These are phyloP conservation scores for Panzeria rudis DNA, from an alignment of 2,888 invertebrate species.

Conservation along the genomic window DNA sequence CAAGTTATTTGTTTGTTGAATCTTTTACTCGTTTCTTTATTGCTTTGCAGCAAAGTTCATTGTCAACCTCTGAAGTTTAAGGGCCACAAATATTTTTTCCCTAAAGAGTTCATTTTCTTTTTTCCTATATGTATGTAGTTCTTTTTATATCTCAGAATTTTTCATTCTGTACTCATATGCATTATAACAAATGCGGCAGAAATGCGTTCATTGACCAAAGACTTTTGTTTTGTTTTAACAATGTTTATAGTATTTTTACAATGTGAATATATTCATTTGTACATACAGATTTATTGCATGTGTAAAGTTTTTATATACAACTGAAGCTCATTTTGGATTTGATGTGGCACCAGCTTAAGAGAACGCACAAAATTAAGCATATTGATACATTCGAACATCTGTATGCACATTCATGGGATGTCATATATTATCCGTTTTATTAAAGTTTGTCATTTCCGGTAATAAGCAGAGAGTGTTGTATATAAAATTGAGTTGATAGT, in stretches of 20 bases:
- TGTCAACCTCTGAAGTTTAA: constrained; percentile 73
- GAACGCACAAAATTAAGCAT: constrained; percentile 33
- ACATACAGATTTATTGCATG: neutral
- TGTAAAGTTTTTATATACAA: neutral
- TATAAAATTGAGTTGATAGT: neutral
- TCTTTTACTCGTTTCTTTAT: constrained; percentile 42
- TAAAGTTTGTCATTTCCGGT: constrained; percentile 68
- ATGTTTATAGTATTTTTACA: constrained; percentile 33
- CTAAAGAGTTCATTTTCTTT: constrained; percentile 51
- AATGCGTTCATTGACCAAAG: constrained; percentile 73
- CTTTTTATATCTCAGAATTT: constrained; percentile 25
- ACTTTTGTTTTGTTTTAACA: constrained; percentile 61
- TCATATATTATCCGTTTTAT: constrained; percentile 51
- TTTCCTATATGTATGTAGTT: neutral
- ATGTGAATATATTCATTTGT: neutral
- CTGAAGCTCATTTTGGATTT: constrained; percentile 14
- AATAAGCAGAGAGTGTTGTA: constrained; percentile 49
- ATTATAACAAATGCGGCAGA: constrained; percentile 66
- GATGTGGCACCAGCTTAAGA: constrained; percentile 14
- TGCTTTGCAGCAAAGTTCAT: constrained; percentile 73
- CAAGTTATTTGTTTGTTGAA: constrained; percentile 52
- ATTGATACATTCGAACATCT: constrained; percentile 3
- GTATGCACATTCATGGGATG: neutral
- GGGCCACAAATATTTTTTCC: constrained; percentile 65
- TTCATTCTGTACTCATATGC: constrained; percentile 34